Conservation (phyloP, 2,797 vertebrate genomes). For the Clamator glandarius region DNA sequence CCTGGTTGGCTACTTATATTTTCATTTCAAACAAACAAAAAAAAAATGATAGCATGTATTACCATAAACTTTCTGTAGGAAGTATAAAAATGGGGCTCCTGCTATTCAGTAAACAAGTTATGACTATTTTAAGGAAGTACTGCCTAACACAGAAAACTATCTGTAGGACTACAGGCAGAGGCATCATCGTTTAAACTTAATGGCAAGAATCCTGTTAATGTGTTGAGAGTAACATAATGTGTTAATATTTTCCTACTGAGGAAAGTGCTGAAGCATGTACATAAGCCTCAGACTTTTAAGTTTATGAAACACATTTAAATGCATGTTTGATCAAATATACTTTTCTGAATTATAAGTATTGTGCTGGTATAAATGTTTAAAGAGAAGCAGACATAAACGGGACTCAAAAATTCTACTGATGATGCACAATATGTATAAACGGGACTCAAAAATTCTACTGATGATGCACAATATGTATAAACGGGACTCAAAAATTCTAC, state of each 20-base stretch:
- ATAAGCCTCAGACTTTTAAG: background rate
- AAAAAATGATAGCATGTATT: background rate
- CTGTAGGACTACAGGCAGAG: background rate
- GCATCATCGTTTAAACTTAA: background rate
- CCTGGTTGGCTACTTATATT: background rate
- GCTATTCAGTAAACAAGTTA: background rate
- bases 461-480: background rate
- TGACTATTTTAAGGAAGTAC: background rate
- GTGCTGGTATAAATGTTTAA: background rate
- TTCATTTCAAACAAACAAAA: background rate
- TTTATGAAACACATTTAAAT: background rate
- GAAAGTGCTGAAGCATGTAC: background rate
- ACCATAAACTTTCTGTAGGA: background rate
- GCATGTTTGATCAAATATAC: background rate
- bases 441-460: background rate
- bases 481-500: background rate
- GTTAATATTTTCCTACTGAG: background rate
- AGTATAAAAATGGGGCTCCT: background rate
- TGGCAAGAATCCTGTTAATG: background rate
- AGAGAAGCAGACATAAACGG: background rate
- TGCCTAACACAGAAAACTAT: background rate
- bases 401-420: background rate
- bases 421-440: background rate
- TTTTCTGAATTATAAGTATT: background rate
- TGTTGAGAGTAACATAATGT: background rate